A percentile compares a stretch with the other conserved stretches of the same genome.
Evolutionary conservation across 2,797 vertebrate species (phyloP).

Genomic region (Tenualosa thibaudeaui): DNA sequence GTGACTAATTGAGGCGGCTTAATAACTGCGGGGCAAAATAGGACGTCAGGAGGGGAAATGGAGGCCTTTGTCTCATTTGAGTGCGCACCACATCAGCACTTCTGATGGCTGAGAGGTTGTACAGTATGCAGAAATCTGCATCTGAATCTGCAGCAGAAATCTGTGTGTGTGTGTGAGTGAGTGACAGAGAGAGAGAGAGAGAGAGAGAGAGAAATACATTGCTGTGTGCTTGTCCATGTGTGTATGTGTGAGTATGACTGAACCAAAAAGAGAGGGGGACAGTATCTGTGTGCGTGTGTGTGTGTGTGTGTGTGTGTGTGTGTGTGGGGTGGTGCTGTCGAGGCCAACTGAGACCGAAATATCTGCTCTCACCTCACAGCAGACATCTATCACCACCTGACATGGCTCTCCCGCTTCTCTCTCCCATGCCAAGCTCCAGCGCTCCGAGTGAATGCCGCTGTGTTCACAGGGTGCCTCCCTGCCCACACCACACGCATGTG

Average conservation of each 20-base stretch:
- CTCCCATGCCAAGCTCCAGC: background rate
- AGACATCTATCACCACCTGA: constrained; percentile 47
- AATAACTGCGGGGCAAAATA: constrained; percentile 48
- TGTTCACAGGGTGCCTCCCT: constrained; percentile 2
- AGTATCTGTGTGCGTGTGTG: background rate
- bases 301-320: background rate
- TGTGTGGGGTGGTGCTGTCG: background rate
- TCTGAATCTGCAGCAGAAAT: background rate
- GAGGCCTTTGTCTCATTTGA: constrained; percentile 39
- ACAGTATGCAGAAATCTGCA: constrained; percentile 14
- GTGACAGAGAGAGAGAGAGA: background rate
- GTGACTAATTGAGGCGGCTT: constrained; percentile 44
- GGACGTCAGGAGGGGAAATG: constrained; percentile 43
- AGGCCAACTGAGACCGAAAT: constrained; percentile 23
- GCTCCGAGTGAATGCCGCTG: background rate
- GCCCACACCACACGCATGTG: constrained; percentile 15
- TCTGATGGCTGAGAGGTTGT: constrained; percentile 35
- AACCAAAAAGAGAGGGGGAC: no score
- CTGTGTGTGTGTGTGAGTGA: background rate
- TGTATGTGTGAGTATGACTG: background rate
- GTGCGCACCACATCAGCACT: constrained; percentile 56
- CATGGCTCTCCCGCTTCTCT: background rate
- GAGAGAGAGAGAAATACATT: background rate
- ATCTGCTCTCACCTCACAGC: constrained; percentile 26
- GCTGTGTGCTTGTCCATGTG: background rate